Evolutionary conservation across 2,888 invertebrate species (phyloP), one percentile per base, ranked within the genome.

Genomic region (Rosalia funebris): DNA sequence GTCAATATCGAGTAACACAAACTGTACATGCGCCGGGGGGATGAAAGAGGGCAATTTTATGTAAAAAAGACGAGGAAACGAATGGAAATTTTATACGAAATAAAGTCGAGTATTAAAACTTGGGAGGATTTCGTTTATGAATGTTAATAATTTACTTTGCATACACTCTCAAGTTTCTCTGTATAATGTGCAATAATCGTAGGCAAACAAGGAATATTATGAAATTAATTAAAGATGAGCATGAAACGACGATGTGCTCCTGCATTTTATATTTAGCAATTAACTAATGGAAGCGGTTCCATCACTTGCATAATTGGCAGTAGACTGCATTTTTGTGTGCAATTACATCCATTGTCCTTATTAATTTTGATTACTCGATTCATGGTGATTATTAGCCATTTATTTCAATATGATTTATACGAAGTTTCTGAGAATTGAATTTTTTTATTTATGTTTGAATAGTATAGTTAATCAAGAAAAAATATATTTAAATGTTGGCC

Each of bases 111-210:
- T 75, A 78, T 80, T 79, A 79, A 80, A 81, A 78, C 75, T 78
- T 75, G 72, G 68, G 66, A 75, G 76, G 77, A 75, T 77, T 78
- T 77, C 78, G 78, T 79, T 81, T 80, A 80, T 79, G 80, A 81
- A 81, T 81, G 80, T 78, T 81, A 80, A 81, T 81, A 80, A 81
- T 81, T 80, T 80, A 80, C 79, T 81, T 80, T 81, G 79, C 80
- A 81, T 80, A 79, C 71, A 75, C 69, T 71, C 68, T 66, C 64
- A 70, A 73, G 71, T 73, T 75, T 75, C 75, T 76, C 75, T 76
- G 77, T 76, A 76, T 76, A 77, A 78, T 77, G 73, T 75, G 73
- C 76, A 76, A 77, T 79, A 78, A 78, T 78, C 76, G 73, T 68
- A 57, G 63, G 70, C 74, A 75, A 77, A 77, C 74, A 75, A 74